A percentile compares a stretch with the other conserved stretches of the same genome.
These are phyloP conservation scores for Jordanella pulchra DNA, from an alignment of 2,797 vertebrate species.

Conservation along the genomic window DNA sequence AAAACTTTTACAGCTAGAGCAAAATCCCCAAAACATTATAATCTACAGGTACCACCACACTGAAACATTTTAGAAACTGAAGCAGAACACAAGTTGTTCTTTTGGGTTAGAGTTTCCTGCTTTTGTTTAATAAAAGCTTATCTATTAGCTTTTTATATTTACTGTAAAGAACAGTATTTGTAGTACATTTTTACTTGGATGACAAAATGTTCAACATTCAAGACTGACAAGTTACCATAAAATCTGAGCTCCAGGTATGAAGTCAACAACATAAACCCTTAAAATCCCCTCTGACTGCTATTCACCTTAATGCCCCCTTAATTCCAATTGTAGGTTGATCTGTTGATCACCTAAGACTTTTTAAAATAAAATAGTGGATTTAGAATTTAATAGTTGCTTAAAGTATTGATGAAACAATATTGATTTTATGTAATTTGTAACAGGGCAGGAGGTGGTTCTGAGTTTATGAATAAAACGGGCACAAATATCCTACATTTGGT, in stretches of 20 bases:
- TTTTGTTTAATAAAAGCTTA: not conserved
- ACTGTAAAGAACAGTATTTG: not conserved
- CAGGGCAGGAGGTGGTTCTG: too few relatives aligned
- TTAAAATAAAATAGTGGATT: not conserved
- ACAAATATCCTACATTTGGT: too few relatives aligned
- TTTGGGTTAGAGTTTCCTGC: not conserved
- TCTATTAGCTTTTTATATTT: not conserved
- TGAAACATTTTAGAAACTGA: not conserved
- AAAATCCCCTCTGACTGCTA: not conserved
- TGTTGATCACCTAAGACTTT: not conserved
- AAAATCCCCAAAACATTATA: not conserved
- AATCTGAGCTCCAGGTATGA: not conserved
- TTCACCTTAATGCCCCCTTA: not conserved
- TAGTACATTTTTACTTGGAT: not conserved
- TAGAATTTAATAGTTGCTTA: slow-evolving; percentile 1
- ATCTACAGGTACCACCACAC: not conserved
- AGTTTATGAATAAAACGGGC: too few relatives aligned
- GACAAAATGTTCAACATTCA: not conserved
- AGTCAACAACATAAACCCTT: not conserved
- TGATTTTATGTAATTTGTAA: too few relatives aligned
- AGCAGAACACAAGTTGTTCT: not conserved
- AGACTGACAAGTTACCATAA: not conserved
- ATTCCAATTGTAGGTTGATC: slow-evolving; percentile 2
- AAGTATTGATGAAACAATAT: too few relatives aligned
- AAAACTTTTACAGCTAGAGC: not conserved